Evolutionary conservation across 2,113 vertebrate species (phyloP), one percentile per base, ranked within the genome.

Genomic region (Nibea albiflora): DNA sequence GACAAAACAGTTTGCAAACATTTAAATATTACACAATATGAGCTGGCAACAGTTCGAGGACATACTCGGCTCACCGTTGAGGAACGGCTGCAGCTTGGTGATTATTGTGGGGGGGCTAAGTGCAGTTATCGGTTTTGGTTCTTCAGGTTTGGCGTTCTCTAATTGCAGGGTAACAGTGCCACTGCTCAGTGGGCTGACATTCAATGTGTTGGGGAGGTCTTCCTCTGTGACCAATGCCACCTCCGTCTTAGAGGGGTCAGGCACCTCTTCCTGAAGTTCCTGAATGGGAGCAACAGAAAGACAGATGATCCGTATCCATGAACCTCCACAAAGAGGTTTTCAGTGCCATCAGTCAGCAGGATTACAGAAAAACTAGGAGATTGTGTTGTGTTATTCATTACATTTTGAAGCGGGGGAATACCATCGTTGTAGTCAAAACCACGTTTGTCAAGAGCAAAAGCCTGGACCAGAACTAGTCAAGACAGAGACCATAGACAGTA

Each of bases 61-160:
- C 6, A 35, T 35, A 35, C 35, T 35, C 4, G n/a, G 31, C 80
- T 92, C 90, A 95, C 95, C 95, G 20, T 72, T 68, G 2, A 93
- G 62, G 47, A 96, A 95, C 5, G 94, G 93, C 73, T 95, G 95
- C 78, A 95, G 94, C 86, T 95, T 96, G 73, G 93, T 95, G 73
- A 94, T 50, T 2, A 92, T 92, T 91, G 94, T 94, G 54, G 71
- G 77, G 1, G 86, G 83, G 63, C 80, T 86, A 66, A 85, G 71
- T 49, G 84, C 75, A n/a, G 63, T 47, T 3, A 76, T 61, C 53
- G 68, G 73, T 70, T 86, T 83, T 44, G 26, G 31, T 35, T 35
- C 6, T 35, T 35, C 31, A 35, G 31, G 31, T 35, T 8, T 35
- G 31, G 4, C 47, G 50, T 76, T 60, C 61, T 83, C 82, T 17